phyloP scores from a whole-genome alignment of 2,113 vertebrate genomes.

The Leptobrachium leishanense region DNA sequence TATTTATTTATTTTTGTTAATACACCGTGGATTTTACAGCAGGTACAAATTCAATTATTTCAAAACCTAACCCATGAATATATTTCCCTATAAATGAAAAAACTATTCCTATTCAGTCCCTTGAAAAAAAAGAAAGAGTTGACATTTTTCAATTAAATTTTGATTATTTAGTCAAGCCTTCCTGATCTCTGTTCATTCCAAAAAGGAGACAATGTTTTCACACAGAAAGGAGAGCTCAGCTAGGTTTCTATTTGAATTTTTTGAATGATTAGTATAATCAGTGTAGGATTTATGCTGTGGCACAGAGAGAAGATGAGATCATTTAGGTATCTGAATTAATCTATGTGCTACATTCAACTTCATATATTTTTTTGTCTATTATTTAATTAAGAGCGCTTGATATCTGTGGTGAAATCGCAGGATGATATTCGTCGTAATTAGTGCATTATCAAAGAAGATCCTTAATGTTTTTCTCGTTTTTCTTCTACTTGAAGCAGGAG shows the following conservation, averaged over 20 bases:
- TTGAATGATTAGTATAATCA: slow-evolving; percentile 22
- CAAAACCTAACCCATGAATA: slow-evolving; percentile 27
- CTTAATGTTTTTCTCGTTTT: too few relatives aligned
- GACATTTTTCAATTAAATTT: slow-evolving; percentile 30
- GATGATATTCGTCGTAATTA: background rate
- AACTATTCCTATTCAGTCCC: slow-evolving; percentile 16
- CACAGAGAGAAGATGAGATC: background rate
- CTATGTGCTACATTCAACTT: background rate
- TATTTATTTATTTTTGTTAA: background rate
- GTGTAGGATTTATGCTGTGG: background rate
- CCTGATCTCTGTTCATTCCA: slow-evolving; percentile 7
- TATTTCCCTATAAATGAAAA: slow-evolving; percentile 17
- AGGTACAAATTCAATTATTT: slow-evolving; percentile 33
- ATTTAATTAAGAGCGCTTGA: background rate
- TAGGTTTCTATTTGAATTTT: slow-evolving; percentile 6
- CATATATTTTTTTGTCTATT: background rate
- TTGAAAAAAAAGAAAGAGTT: slow-evolving; percentile 5
- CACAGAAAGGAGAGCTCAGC: slow-evolving; percentile 3
- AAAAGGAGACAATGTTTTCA: slow-evolving; percentile 4
- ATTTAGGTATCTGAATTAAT: background rate
- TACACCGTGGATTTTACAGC: slow-evolving; percentile 24
- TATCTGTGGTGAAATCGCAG: background rate
- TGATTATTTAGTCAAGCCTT: slow-evolving; percentile 30
- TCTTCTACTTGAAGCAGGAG: too few relatives aligned
- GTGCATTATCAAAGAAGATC: background rate